These are phyloP conservation scores for Schizotus pectinicornis DNA, from an alignment of 2,888 invertebrate species.

Conservation along the genomic window DNA sequence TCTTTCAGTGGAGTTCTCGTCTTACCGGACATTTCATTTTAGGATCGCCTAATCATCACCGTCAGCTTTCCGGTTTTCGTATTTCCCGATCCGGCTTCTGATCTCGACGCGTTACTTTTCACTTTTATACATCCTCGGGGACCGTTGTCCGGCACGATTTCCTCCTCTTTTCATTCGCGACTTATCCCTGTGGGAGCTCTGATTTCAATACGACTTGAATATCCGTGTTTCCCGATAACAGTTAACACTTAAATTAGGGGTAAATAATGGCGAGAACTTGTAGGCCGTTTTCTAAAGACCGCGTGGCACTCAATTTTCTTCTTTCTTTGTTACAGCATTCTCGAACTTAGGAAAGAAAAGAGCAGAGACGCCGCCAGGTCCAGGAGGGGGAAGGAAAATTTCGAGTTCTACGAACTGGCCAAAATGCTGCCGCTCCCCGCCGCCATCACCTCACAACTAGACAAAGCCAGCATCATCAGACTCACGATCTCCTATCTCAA, in stretches of 20 bases:
- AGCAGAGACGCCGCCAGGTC: slow-evolving; percentile 92
- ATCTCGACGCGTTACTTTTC: slow-evolving; percentile 55
- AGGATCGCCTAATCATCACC: slow-evolving; percentile 39
- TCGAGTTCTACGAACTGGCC: slow-evolving; percentile 95
- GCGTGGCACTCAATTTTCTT: slow-evolving; percentile 17
- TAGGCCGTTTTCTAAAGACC: slow-evolving; percentile 18
- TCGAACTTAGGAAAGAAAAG: slow-evolving; percentile 93
- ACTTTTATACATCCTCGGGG: slow-evolving; percentile 59
- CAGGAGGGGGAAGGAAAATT: slow-evolving; percentile 92
- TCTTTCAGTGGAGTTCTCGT: slow-evolving; percentile 30
- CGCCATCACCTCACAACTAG: slow-evolving; percentile 92
- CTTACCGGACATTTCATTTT: slow-evolving; percentile 39
- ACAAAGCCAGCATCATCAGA: slow-evolving; percentile 95
- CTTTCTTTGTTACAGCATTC: slow-evolving; percentile 74
- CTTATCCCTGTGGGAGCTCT: slow-evolving; percentile 51
- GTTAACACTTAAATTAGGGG: slow-evolving; percentile 31
- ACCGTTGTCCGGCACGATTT: slow-evolving; percentile 55
- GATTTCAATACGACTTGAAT: slow-evolving; percentile 54
- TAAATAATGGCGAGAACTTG: slow-evolving; percentile 26
- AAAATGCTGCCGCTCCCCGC: slow-evolving; percentile 91
- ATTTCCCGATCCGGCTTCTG: slow-evolving; percentile 34
- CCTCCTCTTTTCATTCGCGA: slow-evolving; percentile 52
- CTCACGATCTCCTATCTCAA: slow-evolving; percentile 96
- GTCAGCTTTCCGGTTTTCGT: slow-evolving; percentile 34
- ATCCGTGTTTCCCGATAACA: slow-evolving; percentile 30